Base-by-base conservation (phyloP, 2,797 vertebrate species). In the Myotis myotis region DNA sequence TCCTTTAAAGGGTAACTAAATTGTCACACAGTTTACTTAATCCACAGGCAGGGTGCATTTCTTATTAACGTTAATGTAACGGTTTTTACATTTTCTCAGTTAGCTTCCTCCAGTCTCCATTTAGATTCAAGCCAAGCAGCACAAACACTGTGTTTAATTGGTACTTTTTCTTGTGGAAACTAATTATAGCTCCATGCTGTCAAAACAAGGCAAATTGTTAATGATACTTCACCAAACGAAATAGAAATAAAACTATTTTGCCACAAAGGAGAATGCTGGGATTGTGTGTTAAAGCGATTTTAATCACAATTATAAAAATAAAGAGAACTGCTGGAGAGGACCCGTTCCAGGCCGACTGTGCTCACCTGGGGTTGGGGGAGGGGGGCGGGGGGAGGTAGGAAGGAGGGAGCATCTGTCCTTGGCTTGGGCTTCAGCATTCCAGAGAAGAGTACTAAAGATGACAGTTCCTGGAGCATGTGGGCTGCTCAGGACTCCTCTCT, bases 171-270 rank as follows among this genome's bases (percentile, higher is more conserved):
- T 25, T 66, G 83, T 76, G 95, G 85, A 96, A 96, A 92, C 89
- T 95, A 95, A 97, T 96, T 97, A 95, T 82, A 95, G 92, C 49
- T 41, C 28, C 36, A 75, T 94, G 95, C 64, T 97, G 87, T 96
- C 96, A 95, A 97, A 97, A 96, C 90, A 96, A 95, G 57, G 51
- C 74, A 96, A 97, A 90, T 82, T 95, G 71, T 88, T 97, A 96
- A 96, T 97, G 94, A 96, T 90, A 86, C 91, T 82, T 93, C 93
- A 90, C 84, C 84, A 95, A 92, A 91, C 28, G 90, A 95, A 96
- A 90, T 17, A 87, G 84, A 96, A 97, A 96, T 90, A 92, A 94
- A 96, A 75, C 76, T 86, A 88, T 82, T 85, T 95, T 94, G 33
- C 72, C 41, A 16, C 23, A 51, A 57, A 92, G 53, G n/a, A 74